phyloP scores from a whole-genome alignment of 2,797 vertebrate species.

The Nannoperca obscura region DNA sequence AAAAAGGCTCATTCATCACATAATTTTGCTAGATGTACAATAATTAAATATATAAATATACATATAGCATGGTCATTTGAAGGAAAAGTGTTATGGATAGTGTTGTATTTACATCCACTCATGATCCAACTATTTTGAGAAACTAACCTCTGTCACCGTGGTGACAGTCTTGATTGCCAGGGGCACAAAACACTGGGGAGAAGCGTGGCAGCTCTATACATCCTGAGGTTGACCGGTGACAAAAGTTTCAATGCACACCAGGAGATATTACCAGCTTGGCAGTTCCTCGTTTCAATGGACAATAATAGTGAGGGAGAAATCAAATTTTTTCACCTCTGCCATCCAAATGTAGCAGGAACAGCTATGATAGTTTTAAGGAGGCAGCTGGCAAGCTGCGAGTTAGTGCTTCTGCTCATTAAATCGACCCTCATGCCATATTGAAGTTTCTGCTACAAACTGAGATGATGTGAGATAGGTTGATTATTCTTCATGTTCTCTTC shows the following conservation, averaged over 20 bases:
- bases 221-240: conserved; percentile 70
- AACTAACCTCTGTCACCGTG: conserved; percentile 45
- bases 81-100: background rate
- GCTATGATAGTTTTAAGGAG: conserved; percentile 68
- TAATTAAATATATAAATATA: background rate
- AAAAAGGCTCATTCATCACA: background rate
- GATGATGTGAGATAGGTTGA: conserved; percentile 59
- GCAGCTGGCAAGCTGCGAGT: conserved; percentile 65
- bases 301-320: conserved; percentile 79
- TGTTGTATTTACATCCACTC: conserved; percentile 26
- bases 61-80: background rate
- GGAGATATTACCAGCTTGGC: conserved; percentile 73
- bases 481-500: conserved; percentile 59
- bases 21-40: background rate
- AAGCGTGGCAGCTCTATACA: conserved; percentile 50
- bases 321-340: conserved; percentile 70
- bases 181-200: conserved; percentile 38
- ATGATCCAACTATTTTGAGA: conserved; percentile 50
- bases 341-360: conserved; percentile 71
- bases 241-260: conserved; percentile 61
- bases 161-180: conserved; percentile 49
- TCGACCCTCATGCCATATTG: conserved; percentile 71
- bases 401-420: conserved; percentile 79
- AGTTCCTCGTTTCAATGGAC: conserved; percentile 69
- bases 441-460: conserved; percentile 60